A percentile compares a stretch with the other conserved stretches of the same genome.
These are phyloP conservation scores for Acanthis flammea DNA, from an alignment of 2,797 vertebrate genomes.

Conservation along the genomic window DNA sequence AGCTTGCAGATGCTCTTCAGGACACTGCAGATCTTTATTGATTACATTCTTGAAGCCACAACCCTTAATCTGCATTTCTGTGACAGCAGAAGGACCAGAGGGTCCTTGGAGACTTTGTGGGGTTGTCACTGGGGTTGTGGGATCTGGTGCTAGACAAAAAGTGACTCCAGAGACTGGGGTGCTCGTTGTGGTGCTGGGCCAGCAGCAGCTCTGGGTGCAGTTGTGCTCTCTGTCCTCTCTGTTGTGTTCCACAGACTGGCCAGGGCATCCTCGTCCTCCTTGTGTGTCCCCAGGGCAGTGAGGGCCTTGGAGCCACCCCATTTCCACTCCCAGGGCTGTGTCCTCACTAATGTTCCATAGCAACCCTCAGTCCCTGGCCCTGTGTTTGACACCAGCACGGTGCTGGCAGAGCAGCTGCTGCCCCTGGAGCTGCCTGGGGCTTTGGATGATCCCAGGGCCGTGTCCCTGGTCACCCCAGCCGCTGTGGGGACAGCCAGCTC, in stretches of 20 bases:
- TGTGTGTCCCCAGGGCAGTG: background rate
- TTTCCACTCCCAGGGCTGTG: fast-evolving
- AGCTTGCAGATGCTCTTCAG: background rate
- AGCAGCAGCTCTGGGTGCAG: background rate
- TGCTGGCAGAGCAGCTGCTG: too few species aligned
- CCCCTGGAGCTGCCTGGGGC: background rate
- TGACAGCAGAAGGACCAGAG: background rate
- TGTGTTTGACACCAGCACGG: background rate
- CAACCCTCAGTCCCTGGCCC: background rate
- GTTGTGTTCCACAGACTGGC: background rate
- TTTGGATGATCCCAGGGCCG: fast-evolving
- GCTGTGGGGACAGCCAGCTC: background rate
- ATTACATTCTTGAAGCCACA: background rate
- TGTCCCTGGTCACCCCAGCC: fast-evolving
- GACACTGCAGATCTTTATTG: background rate
- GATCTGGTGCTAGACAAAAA: background rate
- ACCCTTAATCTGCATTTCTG: background rate
- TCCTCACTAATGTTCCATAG: fast-evolving
- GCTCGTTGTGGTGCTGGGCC: background rate
- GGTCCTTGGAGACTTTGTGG: background rate
- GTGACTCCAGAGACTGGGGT: background rate
- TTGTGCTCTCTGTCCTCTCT: background rate
- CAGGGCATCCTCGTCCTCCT: fast-evolving
- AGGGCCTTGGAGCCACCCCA: background rate
- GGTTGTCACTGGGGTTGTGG: background rate